phyloP scores from a whole-genome alignment of 2,113 vertebrate species.

The Columba janthina region DNA sequence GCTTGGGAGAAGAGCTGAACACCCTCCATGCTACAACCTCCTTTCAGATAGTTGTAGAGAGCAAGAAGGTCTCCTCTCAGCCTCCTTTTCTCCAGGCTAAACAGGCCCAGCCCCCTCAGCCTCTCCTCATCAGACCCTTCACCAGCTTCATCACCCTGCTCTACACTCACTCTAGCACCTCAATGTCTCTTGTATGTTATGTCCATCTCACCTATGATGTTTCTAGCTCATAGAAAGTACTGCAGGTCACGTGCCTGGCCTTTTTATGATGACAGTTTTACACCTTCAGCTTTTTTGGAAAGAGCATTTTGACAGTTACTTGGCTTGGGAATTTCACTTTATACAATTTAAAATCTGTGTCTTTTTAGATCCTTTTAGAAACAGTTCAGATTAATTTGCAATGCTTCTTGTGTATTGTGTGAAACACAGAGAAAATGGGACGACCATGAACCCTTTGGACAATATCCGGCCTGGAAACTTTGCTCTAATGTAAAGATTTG shows the following conservation, averaged over 20 bases:
- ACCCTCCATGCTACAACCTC: accelerated
- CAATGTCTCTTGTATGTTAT: neutral
- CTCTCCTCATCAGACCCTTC: neutral
- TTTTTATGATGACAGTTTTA: neutral
- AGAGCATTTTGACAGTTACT: neutral
- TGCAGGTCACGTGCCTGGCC: neutral
- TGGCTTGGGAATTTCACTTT: neutral
- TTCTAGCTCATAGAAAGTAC: neutral
- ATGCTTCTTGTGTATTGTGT: neutral
- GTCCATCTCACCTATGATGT: neutral
- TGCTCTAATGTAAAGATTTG: neutral
- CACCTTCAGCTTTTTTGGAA: neutral
- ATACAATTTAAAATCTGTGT: neutral
- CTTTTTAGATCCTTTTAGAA: neutral
- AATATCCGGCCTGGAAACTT: neutral
- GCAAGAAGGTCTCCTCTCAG: neutral
- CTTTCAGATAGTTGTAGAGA: neutral
- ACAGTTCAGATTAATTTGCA: neutral
- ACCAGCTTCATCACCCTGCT: accelerated
- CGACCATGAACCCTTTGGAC: neutral
- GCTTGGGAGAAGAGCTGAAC: neutral
- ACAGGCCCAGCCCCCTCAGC: neutral
- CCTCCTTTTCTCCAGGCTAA: neutral
- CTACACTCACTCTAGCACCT: neutral
- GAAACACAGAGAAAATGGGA: neutral